Conservation (phyloP, 2,113 vertebrate species). For the Crotalus tigris region DNA sequence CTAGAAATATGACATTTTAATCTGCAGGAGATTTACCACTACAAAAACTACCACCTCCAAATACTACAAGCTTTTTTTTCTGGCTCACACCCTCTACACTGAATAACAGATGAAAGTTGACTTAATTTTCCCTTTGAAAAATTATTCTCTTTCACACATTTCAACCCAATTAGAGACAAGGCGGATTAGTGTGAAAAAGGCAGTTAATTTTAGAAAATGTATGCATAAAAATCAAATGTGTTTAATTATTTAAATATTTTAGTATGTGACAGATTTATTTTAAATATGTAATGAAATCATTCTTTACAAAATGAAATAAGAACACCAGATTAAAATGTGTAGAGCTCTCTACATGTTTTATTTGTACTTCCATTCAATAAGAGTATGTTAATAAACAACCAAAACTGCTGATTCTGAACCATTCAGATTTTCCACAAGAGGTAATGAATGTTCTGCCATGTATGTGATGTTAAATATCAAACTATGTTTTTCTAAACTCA, state of each 20-base stretch:
- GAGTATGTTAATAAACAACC: slow-evolving; percentile 19
- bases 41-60: slow-evolving; percentile 11
- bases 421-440: not conserved
- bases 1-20: slow-evolving; percentile 25
- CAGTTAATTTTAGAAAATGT: slow-evolving; percentile 81
- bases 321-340: slow-evolving; percentile 41
- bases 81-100: not conserved
- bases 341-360: slow-evolving; percentile 44
- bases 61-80: slow-evolving; percentile 40
- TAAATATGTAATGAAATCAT: slow-evolving; percentile 66
- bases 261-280: slow-evolving; percentile 70
- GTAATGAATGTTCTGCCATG: not conserved
- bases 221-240: slow-evolving; percentile 79
- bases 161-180: slow-evolving; percentile 80
- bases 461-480: not conserved
- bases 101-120: slow-evolving; percentile 43
- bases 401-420: not conserved
- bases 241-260: slow-evolving; percentile 79
- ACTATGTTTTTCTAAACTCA: not conserved
- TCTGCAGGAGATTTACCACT: slow-evolving; percentile 1
- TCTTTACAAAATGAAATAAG: slow-evolving; percentile 58
- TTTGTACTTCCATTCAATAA: slow-evolving; percentile 25
- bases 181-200: slow-evolving; percentile 78
- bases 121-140: slow-evolving; percentile 62
- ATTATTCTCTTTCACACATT: slow-evolving; percentile 76